Evolutionary conservation across 2,113 vertebrate species (phyloP), one percentile per base, ranked within the genome.

Genomic region (Megaleporinus macrocephalus): DNA sequence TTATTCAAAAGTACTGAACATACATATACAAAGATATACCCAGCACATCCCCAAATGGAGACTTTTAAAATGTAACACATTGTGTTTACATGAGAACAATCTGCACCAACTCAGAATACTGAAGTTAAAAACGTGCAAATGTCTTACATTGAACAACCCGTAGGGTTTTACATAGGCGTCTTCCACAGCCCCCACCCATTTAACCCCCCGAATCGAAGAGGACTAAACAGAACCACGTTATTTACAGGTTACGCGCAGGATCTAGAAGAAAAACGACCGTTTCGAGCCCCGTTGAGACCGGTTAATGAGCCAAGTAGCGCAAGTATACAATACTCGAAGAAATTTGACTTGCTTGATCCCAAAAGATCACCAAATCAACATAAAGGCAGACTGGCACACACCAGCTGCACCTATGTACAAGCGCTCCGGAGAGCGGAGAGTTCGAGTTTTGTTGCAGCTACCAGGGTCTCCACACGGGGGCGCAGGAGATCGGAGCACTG

Each of bases 401-500:
- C 14, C 57, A 55, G 15, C 5, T 47, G 16, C 7, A 55, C 14
- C 30, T 78, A 26, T 30, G 27, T 10, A 51, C 24, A 47, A 20
- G 14, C 14, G 13, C 14, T 51, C 5, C 49, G 1, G 14, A 29
- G 20, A 15, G 68, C 15, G 13, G n/a, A 18, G 1, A 20, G 51
- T 61, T 13, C 22, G 9, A 30, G 18, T 57, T 14, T 30, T 36
- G 66, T 16, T 20, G 71, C 18, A 3, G 47, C 94, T 94, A 96
- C 96, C 96, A 97, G 0, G 96, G 96, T 88, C 96, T 92, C 94
- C 95, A 96, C 84, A 91, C 83, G 70, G 29, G 68, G 7, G 69
- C 73, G 78, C 55, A 30, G 59, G 49, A 49, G 53, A 41, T 26
- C 66, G 33, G 33, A 0, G 33, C 36, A 18, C 11, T 20, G 18